Base-by-base conservation (phyloP, 2,113 vertebrate species). In the Chloropsis cyanopogon region DNA sequence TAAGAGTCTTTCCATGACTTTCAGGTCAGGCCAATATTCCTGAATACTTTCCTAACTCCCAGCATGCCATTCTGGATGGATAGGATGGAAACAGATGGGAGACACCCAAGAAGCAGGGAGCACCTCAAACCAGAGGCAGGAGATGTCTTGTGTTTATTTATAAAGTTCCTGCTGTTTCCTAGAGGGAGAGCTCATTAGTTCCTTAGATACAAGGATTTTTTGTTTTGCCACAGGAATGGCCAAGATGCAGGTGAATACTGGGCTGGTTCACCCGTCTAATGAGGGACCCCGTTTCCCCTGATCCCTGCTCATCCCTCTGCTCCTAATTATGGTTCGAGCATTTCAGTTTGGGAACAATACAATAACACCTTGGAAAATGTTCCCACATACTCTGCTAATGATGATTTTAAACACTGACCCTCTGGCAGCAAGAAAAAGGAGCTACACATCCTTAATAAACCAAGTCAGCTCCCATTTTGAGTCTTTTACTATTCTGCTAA, bases 201-300 rank as follows among this genome's bases (percentile, higher is more conserved):
- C 56, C 47, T 87, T 4, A 42, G 14, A 35, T 3, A 37, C 16
- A 37, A 60, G 50, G 7, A 37, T 3, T 35, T n/a, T 42, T 85
- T 33, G 20, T 22, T 90, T 31, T 47, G 18, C 16, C 41, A 35
- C 2, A 6, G 31, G 41, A 22, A 64, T 33, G 26, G 56, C 37
- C 17, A 42, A 17, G 10, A 8, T 5, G 25, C 28, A 81, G 31
- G 33, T 24, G 42, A 89, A 56, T 4, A n/a, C 15, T 16, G 39
- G 9, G 11, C 0, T 28, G 35, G 72, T 15, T 59, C 71, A 86
- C 18, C 73, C 35, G 12, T 11, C 47, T 50, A 41, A 78, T 20
- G 29, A 52, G 24, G 42, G 23, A 84, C 10, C 13, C 4, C 0
- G 10, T 52, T 71, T 64, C 41, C 16, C 1, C 0, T 2, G 17